These are phyloP conservation scores for Anoplius nigerrimus DNA, from an alignment of 2,888 invertebrate species.

Conservation along the genomic window DNA sequence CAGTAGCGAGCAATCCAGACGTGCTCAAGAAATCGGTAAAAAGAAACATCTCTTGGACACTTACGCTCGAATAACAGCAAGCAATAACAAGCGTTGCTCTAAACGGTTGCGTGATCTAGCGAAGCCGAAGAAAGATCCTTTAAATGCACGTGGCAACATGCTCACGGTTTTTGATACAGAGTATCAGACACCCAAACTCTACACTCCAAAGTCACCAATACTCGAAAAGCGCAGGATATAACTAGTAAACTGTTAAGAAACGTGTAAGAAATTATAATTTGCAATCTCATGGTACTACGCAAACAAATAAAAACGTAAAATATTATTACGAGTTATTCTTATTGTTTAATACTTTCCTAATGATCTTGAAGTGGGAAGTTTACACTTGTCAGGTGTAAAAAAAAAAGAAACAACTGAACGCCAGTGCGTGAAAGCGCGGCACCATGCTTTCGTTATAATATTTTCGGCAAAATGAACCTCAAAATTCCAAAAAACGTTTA, in stretches of 20 bases:
- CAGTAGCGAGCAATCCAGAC: slow-evolving; percentile 41
- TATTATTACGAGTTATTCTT: not conserved
- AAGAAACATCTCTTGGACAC: slow-evolving; percentile 47
- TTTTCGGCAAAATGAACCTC: slow-evolving; percentile 16
- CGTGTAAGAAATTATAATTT: not conserved
- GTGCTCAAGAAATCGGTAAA: slow-evolving; percentile 33
- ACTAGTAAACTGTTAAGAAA: not conserved
- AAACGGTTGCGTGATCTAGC: slow-evolving; percentile 50
- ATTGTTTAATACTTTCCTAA: not conserved
- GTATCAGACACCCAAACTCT: slow-evolving; percentile 26
- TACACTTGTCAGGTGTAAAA: no score
- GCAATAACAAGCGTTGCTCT: slow-evolving; percentile 51
- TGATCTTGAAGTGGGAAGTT: no score
- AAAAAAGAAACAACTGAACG: no score
- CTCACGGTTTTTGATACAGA: slow-evolving; percentile 20
- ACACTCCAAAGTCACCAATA: not conserved
- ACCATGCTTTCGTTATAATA: slow-evolving; percentile 3
- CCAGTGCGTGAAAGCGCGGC: not conserved
- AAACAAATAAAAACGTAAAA: not conserved
- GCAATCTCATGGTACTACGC: no score
- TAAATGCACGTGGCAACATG: not conserved
- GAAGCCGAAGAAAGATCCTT: slow-evolving; percentile 41
- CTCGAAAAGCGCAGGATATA: slow-evolving; percentile 7
- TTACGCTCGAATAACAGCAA: slow-evolving; percentile 53
- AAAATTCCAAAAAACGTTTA: slow-evolving; percentile 33